Percentiles rank a stretch among this genome's conserved stretches.
These are phyloP conservation scores for Ciconia maguari DNA, from an alignment of 2,113 vertebrate genomes.

Conservation along the genomic window DNA sequence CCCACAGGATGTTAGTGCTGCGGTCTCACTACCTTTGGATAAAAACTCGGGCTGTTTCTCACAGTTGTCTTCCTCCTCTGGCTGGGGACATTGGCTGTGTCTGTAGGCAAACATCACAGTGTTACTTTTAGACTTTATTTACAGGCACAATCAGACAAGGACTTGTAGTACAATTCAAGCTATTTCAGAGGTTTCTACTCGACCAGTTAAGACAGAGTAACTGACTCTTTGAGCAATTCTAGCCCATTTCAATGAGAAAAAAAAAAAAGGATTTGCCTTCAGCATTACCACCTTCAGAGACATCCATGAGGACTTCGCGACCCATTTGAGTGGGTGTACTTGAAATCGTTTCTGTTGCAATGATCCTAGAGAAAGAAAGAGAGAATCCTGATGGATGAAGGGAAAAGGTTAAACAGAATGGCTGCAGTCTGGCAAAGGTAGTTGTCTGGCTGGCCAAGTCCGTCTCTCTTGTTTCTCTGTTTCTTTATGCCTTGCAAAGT, in stretches of 20 bases:
- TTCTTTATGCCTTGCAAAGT: background rate
- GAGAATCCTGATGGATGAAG: background rate
- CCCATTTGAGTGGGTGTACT: background rate
- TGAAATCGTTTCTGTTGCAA: background rate
- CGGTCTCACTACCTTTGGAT: background rate
- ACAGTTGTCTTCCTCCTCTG: background rate
- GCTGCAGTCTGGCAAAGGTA: background rate
- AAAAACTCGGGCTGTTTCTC: background rate
- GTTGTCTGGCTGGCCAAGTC: background rate
- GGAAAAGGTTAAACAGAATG: background rate
- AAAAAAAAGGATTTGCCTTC: background rate
- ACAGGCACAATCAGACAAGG: background rate
- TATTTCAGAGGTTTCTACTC: background rate
- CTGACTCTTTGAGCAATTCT: background rate
- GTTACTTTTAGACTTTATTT: background rate
- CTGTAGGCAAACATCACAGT: background rate
- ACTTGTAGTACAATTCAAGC: background rate
- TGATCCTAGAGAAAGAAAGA: background rate
- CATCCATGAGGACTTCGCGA: background rate
- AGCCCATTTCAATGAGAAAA: background rate
- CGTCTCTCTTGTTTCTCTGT: background rate
- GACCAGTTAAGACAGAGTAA: background rate
- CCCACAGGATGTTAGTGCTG: background rate
- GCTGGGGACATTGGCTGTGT: background rate
- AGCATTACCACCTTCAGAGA: background rate